Percentiles rank a stretch among this genome's conserved stretches.
Conservation (phyloP, 1,140 invertebrate species). For the Zaprionus camerounensis region DNA sequence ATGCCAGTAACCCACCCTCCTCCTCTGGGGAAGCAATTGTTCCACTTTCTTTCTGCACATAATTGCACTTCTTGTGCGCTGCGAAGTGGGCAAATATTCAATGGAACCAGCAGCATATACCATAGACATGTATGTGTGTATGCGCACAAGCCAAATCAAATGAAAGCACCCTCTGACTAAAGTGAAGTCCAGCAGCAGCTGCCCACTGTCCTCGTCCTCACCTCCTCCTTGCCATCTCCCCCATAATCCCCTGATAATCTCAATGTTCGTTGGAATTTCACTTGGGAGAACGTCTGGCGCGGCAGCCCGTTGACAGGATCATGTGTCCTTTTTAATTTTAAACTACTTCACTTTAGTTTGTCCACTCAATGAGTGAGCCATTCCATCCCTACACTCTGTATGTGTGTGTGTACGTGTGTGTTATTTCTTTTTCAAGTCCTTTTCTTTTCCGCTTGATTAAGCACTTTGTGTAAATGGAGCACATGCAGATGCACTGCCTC, state of each 20-base stretch:
- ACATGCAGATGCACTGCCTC: slow-evolving; percentile 67
- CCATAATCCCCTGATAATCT: slow-evolving; percentile 52
- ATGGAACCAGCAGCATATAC: slow-evolving; percentile 9
- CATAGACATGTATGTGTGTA: not conserved
- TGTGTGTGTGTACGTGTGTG: slow-evolving; percentile 27
- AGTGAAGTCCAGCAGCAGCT: not conserved
- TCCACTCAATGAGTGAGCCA: slow-evolving; percentile 63
- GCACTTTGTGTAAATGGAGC: slow-evolving; percentile 81
- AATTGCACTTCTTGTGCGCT: slow-evolving; percentile 77
- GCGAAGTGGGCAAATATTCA: slow-evolving; percentile 53
- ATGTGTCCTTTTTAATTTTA: slow-evolving; percentile 81
- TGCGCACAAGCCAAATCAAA: slow-evolving; percentile 66
- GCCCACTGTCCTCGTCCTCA: not conserved
- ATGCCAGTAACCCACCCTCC: not conserved
- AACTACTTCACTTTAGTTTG: slow-evolving; percentile 78
- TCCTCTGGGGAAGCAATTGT: slow-evolving; percentile 31
- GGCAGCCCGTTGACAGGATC: slow-evolving; percentile 72
- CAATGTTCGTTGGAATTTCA: slow-evolving; percentile 52
- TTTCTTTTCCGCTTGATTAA: slow-evolving; percentile 81
- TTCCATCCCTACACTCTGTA: slow-evolving; percentile 2
- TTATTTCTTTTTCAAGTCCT: slow-evolving; percentile 66
- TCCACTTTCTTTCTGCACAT: slow-evolving; percentile 76
- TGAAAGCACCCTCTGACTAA: slow-evolving; percentile 55
- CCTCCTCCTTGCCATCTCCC: not conserved
- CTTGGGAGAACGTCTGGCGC: slow-evolving; percentile 46